These are phyloP conservation scores for Drosophila mayri DNA, from an alignment of 1,140 invertebrate genomes.

Conservation along the genomic window DNA sequence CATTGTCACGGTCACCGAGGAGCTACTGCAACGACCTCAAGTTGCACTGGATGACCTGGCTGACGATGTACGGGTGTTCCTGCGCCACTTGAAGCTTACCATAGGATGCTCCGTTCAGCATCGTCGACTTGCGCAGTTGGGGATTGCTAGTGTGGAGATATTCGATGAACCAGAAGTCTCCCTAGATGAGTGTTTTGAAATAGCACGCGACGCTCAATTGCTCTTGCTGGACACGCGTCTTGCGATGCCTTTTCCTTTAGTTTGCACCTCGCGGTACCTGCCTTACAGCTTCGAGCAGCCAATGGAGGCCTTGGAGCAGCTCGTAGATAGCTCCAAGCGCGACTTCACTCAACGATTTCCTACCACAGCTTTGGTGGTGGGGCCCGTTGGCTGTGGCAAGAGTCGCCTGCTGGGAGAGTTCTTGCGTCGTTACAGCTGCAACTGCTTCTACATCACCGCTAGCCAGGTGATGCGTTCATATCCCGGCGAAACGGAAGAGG, in stretches of 20 bases:
- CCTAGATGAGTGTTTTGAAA: slow-evolving; percentile 43
- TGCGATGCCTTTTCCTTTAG: slow-evolving; percentile 11
- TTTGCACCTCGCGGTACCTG: slow-evolving; percentile 13
- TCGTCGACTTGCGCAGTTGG: slow-evolving; percentile 27
- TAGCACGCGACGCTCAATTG: slow-evolving; percentile 5
- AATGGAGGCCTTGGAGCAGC: slow-evolving; percentile 42
- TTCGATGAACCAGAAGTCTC: slow-evolving; percentile 4
- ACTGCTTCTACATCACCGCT: slow-evolving; percentile 65
- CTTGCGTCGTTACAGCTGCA: slow-evolving; percentile 50
- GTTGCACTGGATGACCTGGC: slow-evolving; percentile 34
- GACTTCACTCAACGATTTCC: slow-evolving; percentile 23
- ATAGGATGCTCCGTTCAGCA: slow-evolving; percentile 51
- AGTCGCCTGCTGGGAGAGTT: slow-evolving; percentile 59
- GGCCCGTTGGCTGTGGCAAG: slow-evolving; percentile 70
- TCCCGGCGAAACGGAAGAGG: slow-evolving; percentile 85
- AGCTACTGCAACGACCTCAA: slow-evolving; percentile 26
- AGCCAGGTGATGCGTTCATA: slow-evolving; percentile 66
- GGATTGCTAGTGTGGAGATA: slow-evolving; percentile 60
- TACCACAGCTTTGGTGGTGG: slow-evolving; percentile 64
- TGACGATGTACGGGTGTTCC: slow-evolving; percentile 42
- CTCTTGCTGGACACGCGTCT: slow-evolving; percentile 57
- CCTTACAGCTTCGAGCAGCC: slow-evolving; percentile 48
- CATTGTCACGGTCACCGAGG: slow-evolving; percentile 41
- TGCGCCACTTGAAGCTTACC: slow-evolving; percentile 45
- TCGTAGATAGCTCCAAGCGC: slow-evolving; percentile 25